Percentiles rank a stretch among this genome's conserved stretches.
Evolutionary conservation across 37 sponge, comb jelly and placozoan species (phyloP).

Genomic region (Chondrilla cf. caribensis): DNA sequence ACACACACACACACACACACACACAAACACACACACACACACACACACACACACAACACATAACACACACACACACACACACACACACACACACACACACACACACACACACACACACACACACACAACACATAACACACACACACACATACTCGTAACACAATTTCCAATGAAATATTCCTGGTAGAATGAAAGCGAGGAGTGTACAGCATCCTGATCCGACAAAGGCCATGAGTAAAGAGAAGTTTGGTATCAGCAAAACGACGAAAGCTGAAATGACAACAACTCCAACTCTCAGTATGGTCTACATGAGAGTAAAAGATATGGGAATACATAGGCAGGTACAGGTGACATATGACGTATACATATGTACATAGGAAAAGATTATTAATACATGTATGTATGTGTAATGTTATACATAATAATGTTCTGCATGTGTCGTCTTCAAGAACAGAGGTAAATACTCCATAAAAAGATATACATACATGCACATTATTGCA

Average conservation of each 20-base stretch:
- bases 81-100: background rate
- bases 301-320: conserved; percentile 26
- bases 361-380: background rate
- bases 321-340: background rate
- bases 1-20: too few relatives aligned
- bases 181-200: conserved; percentile 93
- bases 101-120: too few relatives aligned
- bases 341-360: background rate
- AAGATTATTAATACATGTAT: background rate
- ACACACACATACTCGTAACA: conserved; percentile 40
- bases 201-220: conserved; percentile 90
- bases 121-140: background rate
- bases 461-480: too few relatives aligned
- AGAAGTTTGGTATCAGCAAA: conserved; percentile 82
- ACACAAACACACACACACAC: too few relatives aligned
- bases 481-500: too few relatives aligned
- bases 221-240: conserved; percentile 91
- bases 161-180: conserved; percentile 76
- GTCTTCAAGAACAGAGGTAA: too few relatives aligned
- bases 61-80: background rate
- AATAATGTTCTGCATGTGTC: too few relatives aligned
- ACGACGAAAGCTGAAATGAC: conserved; percentile 74
- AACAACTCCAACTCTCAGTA: conserved; percentile 67
- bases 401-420: too few relatives aligned
- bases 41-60: background rate